Evolutionary conservation across 2,113 vertebrate genomes (phyloP).

Genomic region (Pleuronectes platessa): DNA sequence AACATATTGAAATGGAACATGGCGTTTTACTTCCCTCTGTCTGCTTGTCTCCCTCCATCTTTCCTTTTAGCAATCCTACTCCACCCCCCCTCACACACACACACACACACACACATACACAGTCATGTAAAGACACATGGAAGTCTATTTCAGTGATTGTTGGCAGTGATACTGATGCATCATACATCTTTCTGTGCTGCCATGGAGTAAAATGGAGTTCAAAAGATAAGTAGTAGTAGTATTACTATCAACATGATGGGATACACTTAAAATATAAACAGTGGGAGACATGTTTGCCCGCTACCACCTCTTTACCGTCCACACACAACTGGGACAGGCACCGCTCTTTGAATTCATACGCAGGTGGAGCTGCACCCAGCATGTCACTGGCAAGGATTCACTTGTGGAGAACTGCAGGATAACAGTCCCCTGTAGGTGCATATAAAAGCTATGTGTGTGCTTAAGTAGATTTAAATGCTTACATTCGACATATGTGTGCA

Average conservation of each 20-base stretch:
- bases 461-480: no score
- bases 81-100: not conserved
- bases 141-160: not conserved
- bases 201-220: not conserved
- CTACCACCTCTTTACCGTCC: no score
- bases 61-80: not conserved
- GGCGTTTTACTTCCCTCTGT: conserved; percentile 7
- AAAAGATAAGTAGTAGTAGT: not conserved
- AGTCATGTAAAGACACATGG: not conserved
- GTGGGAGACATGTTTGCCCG: no score
- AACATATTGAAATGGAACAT: conserved; percentile 27
- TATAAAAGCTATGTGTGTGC: no score
- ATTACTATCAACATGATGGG: not conserved
- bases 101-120: conserved; percentile 8
- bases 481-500: no score
- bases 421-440: no score
- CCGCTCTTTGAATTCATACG: no score
- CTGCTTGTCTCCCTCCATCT: not conserved
- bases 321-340: no score
- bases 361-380: no score
- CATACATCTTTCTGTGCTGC: not conserved
- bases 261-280: no score
- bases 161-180: conserved; percentile 7
- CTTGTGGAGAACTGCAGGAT: no score
- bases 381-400: no score